Evolutionary conservation across 2,113 vertebrate genomes (phyloP).

Genomic region (Psophia crepitans): DNA sequence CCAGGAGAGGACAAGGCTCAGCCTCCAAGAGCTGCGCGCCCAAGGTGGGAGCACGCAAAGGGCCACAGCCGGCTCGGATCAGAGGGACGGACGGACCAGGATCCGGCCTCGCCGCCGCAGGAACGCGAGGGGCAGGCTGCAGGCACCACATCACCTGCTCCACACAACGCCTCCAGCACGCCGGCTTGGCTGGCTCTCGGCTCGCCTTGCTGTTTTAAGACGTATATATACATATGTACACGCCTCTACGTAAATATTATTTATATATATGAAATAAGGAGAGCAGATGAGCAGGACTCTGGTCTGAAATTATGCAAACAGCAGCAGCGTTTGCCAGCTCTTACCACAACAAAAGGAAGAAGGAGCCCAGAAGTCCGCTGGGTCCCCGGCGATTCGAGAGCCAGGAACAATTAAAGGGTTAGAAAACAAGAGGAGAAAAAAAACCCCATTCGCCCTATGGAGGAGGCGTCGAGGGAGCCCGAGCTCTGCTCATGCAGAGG

Average conservation of each 20-base stretch:
- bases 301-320: not conserved
- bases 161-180: fast-evolving
- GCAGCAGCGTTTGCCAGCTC: not conserved
- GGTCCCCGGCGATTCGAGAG: not conserved
- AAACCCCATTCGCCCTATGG: not conserved
- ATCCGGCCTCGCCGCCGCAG: not conserved
- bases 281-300: not conserved
- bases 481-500: not conserved
- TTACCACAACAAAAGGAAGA: slow-evolving; percentile 39
- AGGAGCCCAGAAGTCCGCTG: not conserved
- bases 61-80: fast-evolving
- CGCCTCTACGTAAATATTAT: not conserved
- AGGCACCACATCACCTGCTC: not conserved
- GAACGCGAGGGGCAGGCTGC: fast-evolving
- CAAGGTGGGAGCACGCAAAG: not conserved
- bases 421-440: not conserved
- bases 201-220: not conserved
- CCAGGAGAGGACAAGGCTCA: not conserved
- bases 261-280: not conserved
- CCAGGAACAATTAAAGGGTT: slow-evolving; percentile 1
- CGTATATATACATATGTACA: not conserved
- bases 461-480: not conserved
- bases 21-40: not conserved
- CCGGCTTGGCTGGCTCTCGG: not conserved
- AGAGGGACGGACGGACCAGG: not conserved